Percentiles rank a stretch among this genome's conserved stretches.
These are phyloP conservation scores for Sebastes trivittatus DNA, from an alignment of 2,797 vertebrate genomes.

Conservation along the genomic window DNA sequence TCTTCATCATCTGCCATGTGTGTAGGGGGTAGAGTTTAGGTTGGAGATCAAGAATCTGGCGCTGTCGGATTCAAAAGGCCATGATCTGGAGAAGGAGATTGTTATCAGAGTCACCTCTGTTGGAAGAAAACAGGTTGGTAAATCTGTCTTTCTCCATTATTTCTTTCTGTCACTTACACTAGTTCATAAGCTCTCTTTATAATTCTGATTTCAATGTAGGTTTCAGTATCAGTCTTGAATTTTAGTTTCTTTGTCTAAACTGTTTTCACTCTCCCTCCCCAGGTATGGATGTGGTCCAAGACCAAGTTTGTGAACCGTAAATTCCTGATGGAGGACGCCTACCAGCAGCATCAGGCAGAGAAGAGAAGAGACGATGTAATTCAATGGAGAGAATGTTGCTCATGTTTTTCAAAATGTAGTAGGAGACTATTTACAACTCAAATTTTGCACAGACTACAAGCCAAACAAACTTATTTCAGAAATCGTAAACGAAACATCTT, in stretches of 20 bases:
- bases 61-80: constrained; percentile 87
- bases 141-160: no score
- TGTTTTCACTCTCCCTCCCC: background rate
- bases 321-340: constrained; percentile 91
- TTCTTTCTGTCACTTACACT: background rate
- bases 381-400: no score
- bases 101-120: constrained; percentile 82
- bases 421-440: background rate
- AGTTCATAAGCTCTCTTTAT: background rate
- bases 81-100: constrained; percentile 88
- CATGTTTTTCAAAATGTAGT: background rate
- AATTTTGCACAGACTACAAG: background rate
- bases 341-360: constrained; percentile 80
- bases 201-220: background rate
- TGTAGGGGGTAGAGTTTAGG: constrained; percentile 87
- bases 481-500: background rate
- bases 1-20: background rate
- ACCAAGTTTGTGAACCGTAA: constrained; percentile 92
- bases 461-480: background rate
- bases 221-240: background rate
- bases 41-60: constrained; percentile 92
- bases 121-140: constrained; percentile 80
- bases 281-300: constrained; percentile 95
- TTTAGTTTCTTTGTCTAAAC: background rate
- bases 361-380: constrained; percentile 44